phyloP scores from a whole-genome alignment of 53 echinoderm and acorn worm species.

The Patiria pectinifera region DNA sequence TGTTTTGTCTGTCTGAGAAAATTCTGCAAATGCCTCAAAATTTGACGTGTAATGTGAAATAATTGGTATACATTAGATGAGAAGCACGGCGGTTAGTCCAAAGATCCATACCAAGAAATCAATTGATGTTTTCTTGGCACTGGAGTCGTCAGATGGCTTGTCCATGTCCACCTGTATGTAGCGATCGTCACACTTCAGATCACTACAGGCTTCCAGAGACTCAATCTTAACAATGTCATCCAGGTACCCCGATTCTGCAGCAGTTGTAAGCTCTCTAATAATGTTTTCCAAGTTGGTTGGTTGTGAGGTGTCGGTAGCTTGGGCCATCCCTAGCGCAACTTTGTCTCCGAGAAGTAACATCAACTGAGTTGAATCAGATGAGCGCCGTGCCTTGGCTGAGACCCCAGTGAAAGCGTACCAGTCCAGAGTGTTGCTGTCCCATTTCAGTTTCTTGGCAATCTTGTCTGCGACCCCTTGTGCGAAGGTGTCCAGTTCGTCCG shows the following conservation, averaged over 20 bases:
- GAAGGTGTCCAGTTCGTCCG: background rate
- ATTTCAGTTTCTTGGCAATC: background rate
- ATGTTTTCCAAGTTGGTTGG: background rate
- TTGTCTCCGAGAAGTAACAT: background rate
- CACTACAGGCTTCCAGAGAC: background rate
- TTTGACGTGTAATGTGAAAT: no score
- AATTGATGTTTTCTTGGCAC: background rate
- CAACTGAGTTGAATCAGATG: background rate
- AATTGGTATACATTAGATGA: no score
- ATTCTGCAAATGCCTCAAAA: no score
- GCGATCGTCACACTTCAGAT: background rate
- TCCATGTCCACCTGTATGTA: background rate
- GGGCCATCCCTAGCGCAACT: background rate
- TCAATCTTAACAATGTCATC: background rate
- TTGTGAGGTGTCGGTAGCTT: background rate
- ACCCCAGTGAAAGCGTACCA: background rate
- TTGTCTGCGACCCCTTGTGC: background rate
- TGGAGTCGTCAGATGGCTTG: background rate
- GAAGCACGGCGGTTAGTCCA: no score
- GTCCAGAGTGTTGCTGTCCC: slow-evolving; percentile 13
- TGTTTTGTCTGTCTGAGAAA: no score
- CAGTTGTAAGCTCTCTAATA: background rate
- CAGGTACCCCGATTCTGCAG: background rate
- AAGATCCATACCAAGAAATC: background rate
- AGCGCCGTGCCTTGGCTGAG: background rate